Evolutionary conservation across 2,797 vertebrate genomes (phyloP), one percentile per base, ranked within the genome.

Genomic region (Australoheros facetus): DNA sequence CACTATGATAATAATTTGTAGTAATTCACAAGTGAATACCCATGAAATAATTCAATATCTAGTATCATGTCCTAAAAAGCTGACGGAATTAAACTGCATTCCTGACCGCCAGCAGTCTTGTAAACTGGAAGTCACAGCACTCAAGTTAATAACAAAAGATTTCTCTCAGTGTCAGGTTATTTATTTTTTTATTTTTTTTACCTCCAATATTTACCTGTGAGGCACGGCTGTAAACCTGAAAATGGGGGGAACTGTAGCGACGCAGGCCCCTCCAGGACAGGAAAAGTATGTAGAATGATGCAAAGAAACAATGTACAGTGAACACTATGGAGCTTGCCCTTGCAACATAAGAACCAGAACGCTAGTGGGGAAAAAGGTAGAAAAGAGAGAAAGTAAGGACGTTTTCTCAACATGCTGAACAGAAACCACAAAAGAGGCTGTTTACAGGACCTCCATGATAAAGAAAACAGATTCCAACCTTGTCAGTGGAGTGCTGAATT

Each of bases 201-300:
- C 17, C 19, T 51, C 9, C 26, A 14, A 30, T 14, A 32, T 53
- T 69, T 13, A 91, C 93, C 93, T 95, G 91, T 76, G 88, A 19
- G 56, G 95, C 7, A 2, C 80, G 87, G 71, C 74, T 91, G 91
- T 96, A 95, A 80, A 84, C 32, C 78, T 91, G 91, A 51, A 26
- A 57, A 17, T 83, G 58, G 23, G 85, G 64, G 6, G 86, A 5
- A 56, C 93, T 91, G 85, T 95, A 95, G 82, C 86, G 92, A 0
- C 55, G 86, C 7, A 95, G 88, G 80, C 95, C 96, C 85, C 91
- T 95, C 93, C 95, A 95, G 76, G 93, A 92, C 64, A 96, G 85
- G 72, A 96, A 94, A 19, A 95, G 71, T 1, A 88, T 87, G 88
- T 93, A 95, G 53, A 91, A 3, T 2, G 95, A 93, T 0, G 91